These are phyloP conservation scores for Manis javanica DNA, from an alignment of 2,797 vertebrate genomes.

Conservation along the genomic window DNA sequence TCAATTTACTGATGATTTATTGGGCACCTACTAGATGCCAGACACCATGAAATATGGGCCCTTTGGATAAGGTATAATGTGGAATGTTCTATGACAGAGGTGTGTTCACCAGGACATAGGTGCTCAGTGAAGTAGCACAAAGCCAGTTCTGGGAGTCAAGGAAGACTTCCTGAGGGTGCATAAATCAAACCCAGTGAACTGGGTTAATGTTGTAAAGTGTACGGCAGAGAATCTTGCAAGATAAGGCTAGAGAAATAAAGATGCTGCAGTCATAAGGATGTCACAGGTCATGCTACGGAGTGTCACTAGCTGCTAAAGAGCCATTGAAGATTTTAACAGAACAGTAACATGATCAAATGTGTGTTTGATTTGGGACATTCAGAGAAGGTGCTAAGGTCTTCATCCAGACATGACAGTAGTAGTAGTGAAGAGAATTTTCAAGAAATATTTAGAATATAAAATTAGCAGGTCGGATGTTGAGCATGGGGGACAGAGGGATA, in stretches of 20 bases:
- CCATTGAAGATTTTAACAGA: neutral
- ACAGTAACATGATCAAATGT: neutral
- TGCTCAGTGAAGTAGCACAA: neutral
- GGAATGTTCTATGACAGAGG: neutral
- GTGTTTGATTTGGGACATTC: neutral
- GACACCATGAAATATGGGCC: neutral
- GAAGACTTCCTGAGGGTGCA: neutral
- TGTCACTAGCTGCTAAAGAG: neutral
- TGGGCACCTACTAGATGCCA: neutral
- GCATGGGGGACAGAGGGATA: neutral
- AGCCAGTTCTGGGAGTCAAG: neutral
- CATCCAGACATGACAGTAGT: neutral
- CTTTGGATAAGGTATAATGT: neutral
- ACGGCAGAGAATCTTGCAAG: neutral
- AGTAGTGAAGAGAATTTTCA: neutral
- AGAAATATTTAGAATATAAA: neutral
- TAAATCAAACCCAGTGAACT: neutral
- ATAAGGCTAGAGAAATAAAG: neutral
- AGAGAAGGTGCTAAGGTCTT: neutral
- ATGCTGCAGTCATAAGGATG: neutral
- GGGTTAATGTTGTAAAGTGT: neutral
- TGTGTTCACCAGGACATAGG: neutral
- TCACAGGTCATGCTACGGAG: neutral
- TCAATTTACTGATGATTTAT: neutral
- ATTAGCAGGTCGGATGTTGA: neutral